Conservation (phyloP, 2,113 vertebrate genomes). For the Pionites leucogaster region DNA sequence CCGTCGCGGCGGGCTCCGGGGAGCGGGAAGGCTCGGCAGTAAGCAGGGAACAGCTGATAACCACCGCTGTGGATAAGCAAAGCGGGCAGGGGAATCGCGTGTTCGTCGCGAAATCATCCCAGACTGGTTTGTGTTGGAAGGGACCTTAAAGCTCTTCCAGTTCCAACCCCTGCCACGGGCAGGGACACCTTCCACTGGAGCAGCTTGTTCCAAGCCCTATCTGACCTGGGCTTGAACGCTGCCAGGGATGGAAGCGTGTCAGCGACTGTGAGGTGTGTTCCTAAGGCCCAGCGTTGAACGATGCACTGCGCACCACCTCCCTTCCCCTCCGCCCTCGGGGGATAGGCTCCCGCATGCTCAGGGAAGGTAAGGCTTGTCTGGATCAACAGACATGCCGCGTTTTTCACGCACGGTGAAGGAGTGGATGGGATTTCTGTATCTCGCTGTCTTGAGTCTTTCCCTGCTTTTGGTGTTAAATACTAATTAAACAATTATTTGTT, state of each 20-base stretch:
- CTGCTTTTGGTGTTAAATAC: not conserved
- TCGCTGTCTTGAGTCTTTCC: accelerated
- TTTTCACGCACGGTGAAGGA: accelerated
- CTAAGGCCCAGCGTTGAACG: not conserved
- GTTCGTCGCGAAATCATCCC: not conserved
- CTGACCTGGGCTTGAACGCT: not conserved
- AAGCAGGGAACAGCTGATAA: not conserved
- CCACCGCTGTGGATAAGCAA: accelerated
- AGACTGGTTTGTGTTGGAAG: not conserved
- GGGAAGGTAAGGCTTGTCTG: not conserved
- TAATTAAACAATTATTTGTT: not conserved
- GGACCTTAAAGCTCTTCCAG: not conserved
- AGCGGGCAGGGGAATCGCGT: not conserved
- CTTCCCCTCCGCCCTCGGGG: accelerated
- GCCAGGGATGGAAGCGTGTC: not conserved
- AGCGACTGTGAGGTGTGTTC: not conserved
- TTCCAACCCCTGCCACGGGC: not conserved
- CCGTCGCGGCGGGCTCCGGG: not conserved
- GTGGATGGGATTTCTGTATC: not conserved
- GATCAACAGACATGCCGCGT: accelerated
- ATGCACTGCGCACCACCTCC: accelerated
- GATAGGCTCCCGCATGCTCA: too few species aligned
- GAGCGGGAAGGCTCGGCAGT: accelerated
- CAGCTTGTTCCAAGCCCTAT: not conserved
- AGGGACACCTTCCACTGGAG: not conserved